A percentile compares a stretch with the other conserved stretches of the same genome.
Evolutionary conservation across 1,140 invertebrate genomes (phyloP).

Genomic region (Lamellibrachia luymesi): DNA sequence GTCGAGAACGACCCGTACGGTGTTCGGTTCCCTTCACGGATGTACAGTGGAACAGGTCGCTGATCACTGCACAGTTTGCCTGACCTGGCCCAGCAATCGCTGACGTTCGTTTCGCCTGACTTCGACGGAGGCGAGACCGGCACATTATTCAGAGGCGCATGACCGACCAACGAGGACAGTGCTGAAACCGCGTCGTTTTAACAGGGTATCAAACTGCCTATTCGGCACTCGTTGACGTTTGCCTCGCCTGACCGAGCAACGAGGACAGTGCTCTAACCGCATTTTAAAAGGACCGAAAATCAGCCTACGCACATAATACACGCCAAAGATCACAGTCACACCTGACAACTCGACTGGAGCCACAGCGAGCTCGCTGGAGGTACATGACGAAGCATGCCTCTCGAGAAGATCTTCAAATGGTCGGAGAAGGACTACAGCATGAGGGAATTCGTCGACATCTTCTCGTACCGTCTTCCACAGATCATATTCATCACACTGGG

Average conservation of each 20-base stretch:
- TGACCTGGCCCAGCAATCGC: neutral
- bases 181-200: neutral
- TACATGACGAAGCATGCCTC: neutral
- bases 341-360: neutral
- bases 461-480: neutral
- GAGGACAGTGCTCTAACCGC: neutral
- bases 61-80: too few relatives aligned
- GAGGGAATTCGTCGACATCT: slow-evolving; percentile 16
- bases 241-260: neutral
- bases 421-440: neutral
- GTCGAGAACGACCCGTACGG: too few relatives aligned
- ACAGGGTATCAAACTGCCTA: too few relatives aligned
- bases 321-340: neutral
- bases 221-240: neutral
- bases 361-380: neutral
- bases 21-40: too few relatives aligned
- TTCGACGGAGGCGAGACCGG: neutral
- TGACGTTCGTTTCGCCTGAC: neutral
- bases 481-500: neutral
- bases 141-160: neutral
- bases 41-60: too few relatives aligned
- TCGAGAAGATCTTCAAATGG: neutral
- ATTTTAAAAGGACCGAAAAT: neutral
- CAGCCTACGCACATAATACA: neutral
- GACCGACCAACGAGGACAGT: neutral